Conservation (phyloP, 2,797 vertebrate genomes). For the Coregonus sp. region DNA sequence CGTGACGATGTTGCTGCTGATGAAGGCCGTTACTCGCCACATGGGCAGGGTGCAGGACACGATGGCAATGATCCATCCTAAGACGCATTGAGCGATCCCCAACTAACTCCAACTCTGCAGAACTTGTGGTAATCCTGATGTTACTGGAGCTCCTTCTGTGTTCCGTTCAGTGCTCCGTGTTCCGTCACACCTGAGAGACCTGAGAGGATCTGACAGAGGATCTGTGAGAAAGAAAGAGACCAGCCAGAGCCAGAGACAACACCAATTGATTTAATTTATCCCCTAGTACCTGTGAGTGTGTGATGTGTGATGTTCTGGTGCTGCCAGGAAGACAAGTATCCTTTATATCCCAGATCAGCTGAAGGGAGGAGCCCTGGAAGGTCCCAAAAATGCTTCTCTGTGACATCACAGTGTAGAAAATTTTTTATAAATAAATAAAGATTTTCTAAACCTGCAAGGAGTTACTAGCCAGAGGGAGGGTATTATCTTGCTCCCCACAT, state of each 20-base stretch:
- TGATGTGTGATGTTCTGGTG: conserved; percentile 43
- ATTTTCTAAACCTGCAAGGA: too few relatives aligned
- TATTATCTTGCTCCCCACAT: too few relatives aligned
- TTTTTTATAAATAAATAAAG: too few relatives aligned
- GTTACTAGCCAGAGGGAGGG: too few relatives aligned
- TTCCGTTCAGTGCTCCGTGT: background rate
- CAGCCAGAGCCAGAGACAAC: conserved; percentile 4
- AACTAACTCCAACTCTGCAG: conserved; percentile 89
- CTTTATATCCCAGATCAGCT: conserved; percentile 74
- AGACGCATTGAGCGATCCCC: conserved; percentile 81
- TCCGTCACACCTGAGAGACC: conserved; percentile 36
- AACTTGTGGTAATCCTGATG: conserved; percentile 74
- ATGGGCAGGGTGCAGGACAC: conserved; percentile 87
- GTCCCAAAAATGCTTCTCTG: conserved; percentile 23
- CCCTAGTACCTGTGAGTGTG: conserved; percentile 40
- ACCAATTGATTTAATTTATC: conserved; percentile 34
- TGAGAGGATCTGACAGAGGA: conserved; percentile 14
- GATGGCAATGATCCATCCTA: conserved; percentile 89
- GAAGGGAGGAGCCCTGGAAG: conserved; percentile 69
- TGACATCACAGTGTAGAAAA: conserved; percentile 65
- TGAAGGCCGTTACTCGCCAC: conserved; percentile 93
- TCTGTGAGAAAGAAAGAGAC: background rate
- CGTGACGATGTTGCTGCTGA: conserved; percentile 91
- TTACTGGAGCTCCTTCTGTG: conserved; percentile 5
- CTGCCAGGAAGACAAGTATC: conserved; percentile 56